Evolutionary conservation across 2,888 invertebrate genomes (phyloP).

Genomic region (Pinctada fucata): DNA sequence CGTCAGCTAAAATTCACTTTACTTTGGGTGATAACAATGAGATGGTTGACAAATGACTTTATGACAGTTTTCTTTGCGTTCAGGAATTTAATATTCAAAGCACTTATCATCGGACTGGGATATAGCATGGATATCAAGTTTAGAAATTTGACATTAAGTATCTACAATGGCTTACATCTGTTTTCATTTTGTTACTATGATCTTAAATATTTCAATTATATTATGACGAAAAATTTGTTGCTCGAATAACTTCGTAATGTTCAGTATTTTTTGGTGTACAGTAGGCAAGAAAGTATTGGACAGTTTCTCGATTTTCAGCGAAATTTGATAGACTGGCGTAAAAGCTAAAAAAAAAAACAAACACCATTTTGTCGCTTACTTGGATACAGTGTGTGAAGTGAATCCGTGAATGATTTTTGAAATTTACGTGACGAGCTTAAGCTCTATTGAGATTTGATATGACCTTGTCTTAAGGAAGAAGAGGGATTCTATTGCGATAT

Average conservation of each 20-base stretch:
- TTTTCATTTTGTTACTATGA: too few species aligned
- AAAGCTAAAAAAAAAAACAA: too few species aligned
- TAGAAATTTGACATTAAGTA: not conserved
- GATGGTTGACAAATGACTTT: not conserved
- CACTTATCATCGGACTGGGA: not conserved
- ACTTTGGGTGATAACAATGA: not conserved
- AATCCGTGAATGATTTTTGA: not conserved
- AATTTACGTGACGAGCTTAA: slow-evolving; percentile 1
- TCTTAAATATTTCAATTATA: too few species aligned
- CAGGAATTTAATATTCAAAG: not conserved
- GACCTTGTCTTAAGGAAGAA: not conserved
- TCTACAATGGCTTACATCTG: not conserved
- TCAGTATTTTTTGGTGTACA: too few species aligned
- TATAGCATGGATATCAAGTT: not conserved
- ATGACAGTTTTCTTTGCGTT: not conserved
- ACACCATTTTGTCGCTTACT: not conserved
- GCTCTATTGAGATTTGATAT: not conserved
- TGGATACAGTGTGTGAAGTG: not conserved
- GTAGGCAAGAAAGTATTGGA: too few species aligned
- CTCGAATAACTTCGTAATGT: too few species aligned
- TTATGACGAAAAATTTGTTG: too few species aligned
- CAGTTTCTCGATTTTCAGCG: too few species aligned
- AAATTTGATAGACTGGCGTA: too few species aligned
- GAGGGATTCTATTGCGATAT: too few species aligned
- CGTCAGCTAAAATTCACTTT: not conserved